Evolutionary conservation across 2,888 invertebrate genomes (phyloP), one percentile per base, ranked within the genome.

Genomic region (Nebria brevicollis): DNA sequence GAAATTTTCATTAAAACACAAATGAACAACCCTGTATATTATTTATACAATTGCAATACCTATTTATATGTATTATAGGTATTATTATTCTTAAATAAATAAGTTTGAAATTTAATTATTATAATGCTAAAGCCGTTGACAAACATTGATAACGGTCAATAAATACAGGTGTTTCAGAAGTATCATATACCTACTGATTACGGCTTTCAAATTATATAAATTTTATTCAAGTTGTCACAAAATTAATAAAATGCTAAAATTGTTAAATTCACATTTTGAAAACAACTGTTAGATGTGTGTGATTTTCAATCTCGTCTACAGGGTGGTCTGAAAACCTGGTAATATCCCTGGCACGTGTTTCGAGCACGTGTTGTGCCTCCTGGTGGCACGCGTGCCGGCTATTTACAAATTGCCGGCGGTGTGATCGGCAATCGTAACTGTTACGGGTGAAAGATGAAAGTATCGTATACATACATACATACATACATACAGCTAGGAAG

Each of bases 321-420:
- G 70, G 70, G 70, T 70, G 70, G 70, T 70, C 70, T 15, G 7
- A 20, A 26, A 34, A 70, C 70, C 70, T 8, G 70, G 70, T 34
- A 70, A 70, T 70, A 70, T 70, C 70, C 25, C n/a, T 25, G 25
- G 26, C 70, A 70, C 70, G 70, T 70, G 70, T 25, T 13, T 25
- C 0, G 26, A n/a, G 66, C 70, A 70, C 70, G 70, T 70, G 70
- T 15, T 15, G 26, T 25, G 70, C 70, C 25, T 70, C 26, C 70
- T 34, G 25, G 70, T 70, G 70, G 70, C 78, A 73, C 78, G 78
- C 73, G 78, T 54, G 66, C 15, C 66, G 13, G 66, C 78, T 78
- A 78, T 78, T 78, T 78, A 78, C 78, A 78, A 78, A 78, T 78
- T 78, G 78, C 78, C 78, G 65, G 78, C 78, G 78, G 78, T 78